Base-by-base conservation (phyloP, 2,113 vertebrate species). In the Pelecanus crispus region DNA sequence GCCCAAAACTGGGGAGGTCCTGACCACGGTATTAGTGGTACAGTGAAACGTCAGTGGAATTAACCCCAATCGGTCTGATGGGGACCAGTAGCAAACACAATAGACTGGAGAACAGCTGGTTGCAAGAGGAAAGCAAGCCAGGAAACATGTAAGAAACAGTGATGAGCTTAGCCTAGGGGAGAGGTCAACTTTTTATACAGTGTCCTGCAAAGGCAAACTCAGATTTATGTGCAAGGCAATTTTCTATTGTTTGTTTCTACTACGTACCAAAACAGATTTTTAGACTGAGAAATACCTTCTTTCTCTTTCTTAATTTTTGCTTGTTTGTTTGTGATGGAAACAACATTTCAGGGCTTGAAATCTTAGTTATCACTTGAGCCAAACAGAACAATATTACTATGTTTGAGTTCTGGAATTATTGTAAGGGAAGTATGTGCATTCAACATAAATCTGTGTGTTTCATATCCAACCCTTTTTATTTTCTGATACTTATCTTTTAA, bases 1-100 rank as follows among this genome's bases (percentile, higher is more conserved):
- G 26, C 28, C 40, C 44, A 52, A 28, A 65, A 56, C 5, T 6
- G 0, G 0, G 7, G 11, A 65, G 29, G 10, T 71, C 31, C 21
- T 77, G 28, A 31, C 31, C 31, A 11, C n/a, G 14, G 29, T 22
- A 5, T 22, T 59, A 6, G 4, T 15, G 12, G 13, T 25, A 22
- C 6, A 15, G 20, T 47, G 58, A 88, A 70, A 31, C 19, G 24
- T 49, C 11, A 11, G 11, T 8, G 32, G 15, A 49, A 15, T 32
- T 49, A 29, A 34, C 49, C n/a, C n/a, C n/a, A n/a, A n/a, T n/a
- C n/a, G 44, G 34, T 25, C 86, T 1, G 0, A 2, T 3, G 26
- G 13, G 20, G 26, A 78, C 7, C 0, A 0, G 31, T 1, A 65
- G n/a, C 10, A 59, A 59, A 29, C 26, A 32, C 26, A 40, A 26